Conservation (phyloP, 2,888 invertebrate species). For the Atrina japonica region DNA sequence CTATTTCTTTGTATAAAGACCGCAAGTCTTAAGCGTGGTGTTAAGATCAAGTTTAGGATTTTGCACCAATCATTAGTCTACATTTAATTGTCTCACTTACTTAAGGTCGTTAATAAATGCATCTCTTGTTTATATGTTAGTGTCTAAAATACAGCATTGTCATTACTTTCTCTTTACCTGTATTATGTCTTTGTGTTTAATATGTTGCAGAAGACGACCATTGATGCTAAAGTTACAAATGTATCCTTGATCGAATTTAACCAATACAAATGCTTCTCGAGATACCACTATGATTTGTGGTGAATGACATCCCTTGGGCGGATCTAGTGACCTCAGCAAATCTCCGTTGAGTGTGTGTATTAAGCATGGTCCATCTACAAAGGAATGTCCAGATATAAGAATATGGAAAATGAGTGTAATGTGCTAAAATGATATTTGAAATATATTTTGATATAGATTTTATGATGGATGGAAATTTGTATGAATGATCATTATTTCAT, state of each 20-base stretch:
- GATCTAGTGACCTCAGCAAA: slow-evolving; percentile 93
- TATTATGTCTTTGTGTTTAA: slow-evolving; percentile 96
- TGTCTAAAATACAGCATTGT: no score
- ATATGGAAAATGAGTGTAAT: no score
- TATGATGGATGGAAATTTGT: not conserved
- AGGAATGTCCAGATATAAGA: slow-evolving; percentile 43
- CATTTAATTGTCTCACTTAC: no score
- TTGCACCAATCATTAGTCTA: no score
- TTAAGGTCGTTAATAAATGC: no score
- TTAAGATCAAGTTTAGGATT: no score
- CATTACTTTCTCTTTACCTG: slow-evolving; percentile 86
- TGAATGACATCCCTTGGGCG: slow-evolving; percentile 85
- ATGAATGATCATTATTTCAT: not conserved
- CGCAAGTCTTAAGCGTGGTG: no score
- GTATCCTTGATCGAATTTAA: slow-evolving; percentile 94
- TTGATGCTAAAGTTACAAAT: slow-evolving; percentile 97
- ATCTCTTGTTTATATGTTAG: no score
- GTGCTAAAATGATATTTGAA: no score
- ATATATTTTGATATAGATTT: not conserved
- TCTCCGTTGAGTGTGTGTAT: slow-evolving; percentile 99
- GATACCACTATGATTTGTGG: slow-evolving; percentile 95
- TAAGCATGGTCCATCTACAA: slow-evolving; percentile 94
- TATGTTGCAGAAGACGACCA: slow-evolving; percentile 92
- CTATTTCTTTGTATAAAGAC: no score
- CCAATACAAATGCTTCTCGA: slow-evolving; percentile 96